A percentile compares a stretch with the other conserved stretches of the same genome.
phyloP scores from a whole-genome alignment of 2,888 invertebrate genomes.

The Ceriagrion tenellum region DNA sequence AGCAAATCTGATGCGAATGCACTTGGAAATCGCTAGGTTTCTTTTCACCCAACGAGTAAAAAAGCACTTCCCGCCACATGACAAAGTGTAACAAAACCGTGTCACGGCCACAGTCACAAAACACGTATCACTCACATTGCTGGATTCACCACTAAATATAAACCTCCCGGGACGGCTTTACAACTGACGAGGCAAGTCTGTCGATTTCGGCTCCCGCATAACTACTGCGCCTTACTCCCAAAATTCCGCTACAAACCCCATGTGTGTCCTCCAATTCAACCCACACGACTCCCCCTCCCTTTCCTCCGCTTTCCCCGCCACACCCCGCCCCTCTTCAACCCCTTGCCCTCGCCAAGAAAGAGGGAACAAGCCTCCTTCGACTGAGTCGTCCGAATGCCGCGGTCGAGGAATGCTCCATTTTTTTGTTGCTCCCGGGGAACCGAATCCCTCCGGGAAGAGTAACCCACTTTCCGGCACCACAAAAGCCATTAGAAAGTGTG shows the following conservation, averaged over 20 bases:
- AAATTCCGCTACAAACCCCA: not conserved
- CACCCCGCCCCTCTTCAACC: not conserved
- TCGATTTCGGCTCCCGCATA: not conserved
- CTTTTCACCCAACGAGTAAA: no score
- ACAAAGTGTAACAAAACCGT: not conserved
- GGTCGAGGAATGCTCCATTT: not conserved
- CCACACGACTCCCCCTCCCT: not conserved
- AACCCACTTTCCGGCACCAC: constrained; percentile 53
- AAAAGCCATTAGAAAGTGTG: constrained; percentile 58
- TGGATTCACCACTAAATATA: not conserved
- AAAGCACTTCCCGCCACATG: not conserved
- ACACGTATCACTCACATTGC: not conserved
- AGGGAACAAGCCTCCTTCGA: constrained; percentile 36
- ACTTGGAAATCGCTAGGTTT: no score
- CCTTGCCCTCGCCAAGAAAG: not conserved
- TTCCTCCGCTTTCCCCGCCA: not conserved
- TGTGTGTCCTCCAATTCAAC: not conserved
- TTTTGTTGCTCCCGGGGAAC: constrained; percentile 10
- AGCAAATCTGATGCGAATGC: no score
- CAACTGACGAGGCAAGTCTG: no score
- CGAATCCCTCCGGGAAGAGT: constrained; percentile 29
- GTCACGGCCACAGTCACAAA: not conserved
- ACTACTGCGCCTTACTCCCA: not conserved
- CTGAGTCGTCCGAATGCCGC: not conserved
- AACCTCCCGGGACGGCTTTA: no score